Evolutionary conservation across 2,113 vertebrate species (phyloP).

Genomic region (Ginglymostoma cirratum): DNA sequence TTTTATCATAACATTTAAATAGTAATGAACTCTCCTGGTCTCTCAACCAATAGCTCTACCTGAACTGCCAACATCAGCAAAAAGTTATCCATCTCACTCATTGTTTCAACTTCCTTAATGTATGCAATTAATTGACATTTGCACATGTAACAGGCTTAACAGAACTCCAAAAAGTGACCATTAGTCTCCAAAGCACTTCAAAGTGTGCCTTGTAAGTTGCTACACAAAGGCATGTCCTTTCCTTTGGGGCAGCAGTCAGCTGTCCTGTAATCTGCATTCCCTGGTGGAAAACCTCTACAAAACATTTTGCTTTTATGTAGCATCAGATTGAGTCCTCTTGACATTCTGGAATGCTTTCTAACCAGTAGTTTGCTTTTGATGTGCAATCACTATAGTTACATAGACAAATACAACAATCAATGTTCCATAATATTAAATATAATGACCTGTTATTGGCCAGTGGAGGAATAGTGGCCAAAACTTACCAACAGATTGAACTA

Average conservation of each 20-base stretch:
- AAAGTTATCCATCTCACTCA: neutral
- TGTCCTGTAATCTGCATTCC: neutral
- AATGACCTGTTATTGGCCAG: neutral
- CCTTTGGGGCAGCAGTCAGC: neutral
- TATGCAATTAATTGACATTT: too few species aligned
- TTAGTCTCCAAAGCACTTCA: neutral
- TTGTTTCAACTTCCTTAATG: too few species aligned
- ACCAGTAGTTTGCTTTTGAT: neutral
- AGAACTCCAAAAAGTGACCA: neutral
- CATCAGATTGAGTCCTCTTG: neutral
- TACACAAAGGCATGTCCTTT: neutral
- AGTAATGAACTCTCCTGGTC: neutral
- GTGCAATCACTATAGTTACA: neutral
- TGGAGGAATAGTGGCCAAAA: neutral
- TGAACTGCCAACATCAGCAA: neutral
- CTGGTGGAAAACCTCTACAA: neutral
- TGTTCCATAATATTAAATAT: neutral
- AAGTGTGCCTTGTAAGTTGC: neutral
- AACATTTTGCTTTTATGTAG: neutral
- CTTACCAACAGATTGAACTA: neutral
- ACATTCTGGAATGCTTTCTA: neutral
- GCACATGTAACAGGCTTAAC: neutral
- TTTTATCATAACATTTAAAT: neutral
- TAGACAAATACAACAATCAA: neutral
- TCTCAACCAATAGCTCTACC: neutral